A percentile compares a stretch with the other conserved stretches of the same genome.
Evolutionary conservation across 2,113 vertebrate species (phyloP).

Genomic region (Alosa alosa): DNA sequence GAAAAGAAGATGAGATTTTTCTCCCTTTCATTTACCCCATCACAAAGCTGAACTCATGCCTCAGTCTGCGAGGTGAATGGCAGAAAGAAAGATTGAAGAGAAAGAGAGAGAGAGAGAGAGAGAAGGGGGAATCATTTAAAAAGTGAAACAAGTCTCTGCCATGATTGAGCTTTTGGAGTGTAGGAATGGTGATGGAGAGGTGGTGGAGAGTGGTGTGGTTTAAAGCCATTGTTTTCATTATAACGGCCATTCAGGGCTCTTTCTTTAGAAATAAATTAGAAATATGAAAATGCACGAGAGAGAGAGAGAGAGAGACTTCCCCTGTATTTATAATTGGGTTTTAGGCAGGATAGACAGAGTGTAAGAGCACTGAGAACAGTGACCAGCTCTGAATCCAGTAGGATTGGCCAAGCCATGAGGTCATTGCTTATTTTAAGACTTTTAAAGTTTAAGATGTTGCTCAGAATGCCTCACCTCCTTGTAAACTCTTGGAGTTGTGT

Average conservation of each 20-base stretch:
- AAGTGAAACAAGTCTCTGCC: constrained; percentile 65
- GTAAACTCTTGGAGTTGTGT: neutral
- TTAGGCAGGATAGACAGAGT: constrained; percentile 33
- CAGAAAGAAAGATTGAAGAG: constrained; percentile 52
- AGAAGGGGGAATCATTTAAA: constrained; percentile 65
- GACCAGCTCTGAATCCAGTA: neutral
- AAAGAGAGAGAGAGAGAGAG: neutral
- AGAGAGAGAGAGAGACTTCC: constrained; percentile 53
- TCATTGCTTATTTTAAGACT: constrained; percentile 57
- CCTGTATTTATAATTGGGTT: constrained; percentile 63
- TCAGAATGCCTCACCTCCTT: neutral
- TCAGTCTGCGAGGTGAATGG: constrained; percentile 59
- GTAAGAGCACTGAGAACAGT: neutral
- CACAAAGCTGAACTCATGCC: constrained; percentile 62
- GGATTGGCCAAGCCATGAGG: constrained; percentile 40
- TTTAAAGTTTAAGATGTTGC: neutral
- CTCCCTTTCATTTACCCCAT: constrained; percentile 73
- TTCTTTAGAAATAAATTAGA: constrained; percentile 73
- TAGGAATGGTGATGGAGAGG: neutral
- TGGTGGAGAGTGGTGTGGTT: constrained; percentile 50
- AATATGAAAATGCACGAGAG: constrained; percentile 58
- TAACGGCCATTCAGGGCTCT: constrained; percentile 63
- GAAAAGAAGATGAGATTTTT: constrained; percentile 74
- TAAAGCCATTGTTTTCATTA: constrained; percentile 75
- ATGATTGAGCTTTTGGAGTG: neutral